These are phyloP conservation scores for Rhagium mordax DNA, from an alignment of 2,888 invertebrate genomes.

Conservation along the genomic window DNA sequence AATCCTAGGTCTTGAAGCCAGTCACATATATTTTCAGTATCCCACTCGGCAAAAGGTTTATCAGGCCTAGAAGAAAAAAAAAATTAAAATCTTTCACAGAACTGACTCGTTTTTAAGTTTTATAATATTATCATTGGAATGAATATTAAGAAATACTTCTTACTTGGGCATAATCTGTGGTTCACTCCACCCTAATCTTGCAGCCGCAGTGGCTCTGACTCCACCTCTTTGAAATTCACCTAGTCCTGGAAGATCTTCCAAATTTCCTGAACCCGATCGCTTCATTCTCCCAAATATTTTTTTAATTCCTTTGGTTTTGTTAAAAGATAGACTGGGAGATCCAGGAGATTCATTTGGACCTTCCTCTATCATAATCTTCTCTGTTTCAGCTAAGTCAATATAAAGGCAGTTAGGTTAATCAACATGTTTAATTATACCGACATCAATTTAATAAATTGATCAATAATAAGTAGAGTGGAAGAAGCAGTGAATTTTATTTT, in stretches of 20 bases:
- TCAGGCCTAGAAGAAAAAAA: slow-evolving; percentile 80
- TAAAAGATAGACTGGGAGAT: slow-evolving; percentile 69
- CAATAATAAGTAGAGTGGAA: background rate
- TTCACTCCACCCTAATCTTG: slow-evolving; percentile 78
- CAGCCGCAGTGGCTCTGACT: slow-evolving; percentile 81
- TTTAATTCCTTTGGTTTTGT: slow-evolving; percentile 76
- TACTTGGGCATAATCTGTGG: slow-evolving; percentile 64
- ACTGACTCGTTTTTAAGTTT: no score
- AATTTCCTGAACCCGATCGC: slow-evolving; percentile 79
- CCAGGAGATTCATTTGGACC: slow-evolving; percentile 55
- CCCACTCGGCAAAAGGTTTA: slow-evolving; percentile 86
- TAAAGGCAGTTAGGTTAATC: background rate
- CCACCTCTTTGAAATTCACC: slow-evolving; percentile 82
- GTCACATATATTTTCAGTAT: slow-evolving; percentile 83
- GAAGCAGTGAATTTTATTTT: background rate
- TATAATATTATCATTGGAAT: background rate
- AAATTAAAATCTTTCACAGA: no score
- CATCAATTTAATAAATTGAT: background rate
- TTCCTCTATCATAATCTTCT: slow-evolving; percentile 72
- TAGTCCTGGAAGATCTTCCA: slow-evolving; percentile 76
- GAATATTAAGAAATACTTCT: slow-evolving; percentile 37
- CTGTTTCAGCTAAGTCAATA: slow-evolving; percentile 76
- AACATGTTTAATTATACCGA: no score
- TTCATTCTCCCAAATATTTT: slow-evolving; percentile 80
- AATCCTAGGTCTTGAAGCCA: slow-evolving; percentile 87